Evolutionary conservation across 2,113 vertebrate species (phyloP).

Genomic region (Oostethus manadensis): DNA sequence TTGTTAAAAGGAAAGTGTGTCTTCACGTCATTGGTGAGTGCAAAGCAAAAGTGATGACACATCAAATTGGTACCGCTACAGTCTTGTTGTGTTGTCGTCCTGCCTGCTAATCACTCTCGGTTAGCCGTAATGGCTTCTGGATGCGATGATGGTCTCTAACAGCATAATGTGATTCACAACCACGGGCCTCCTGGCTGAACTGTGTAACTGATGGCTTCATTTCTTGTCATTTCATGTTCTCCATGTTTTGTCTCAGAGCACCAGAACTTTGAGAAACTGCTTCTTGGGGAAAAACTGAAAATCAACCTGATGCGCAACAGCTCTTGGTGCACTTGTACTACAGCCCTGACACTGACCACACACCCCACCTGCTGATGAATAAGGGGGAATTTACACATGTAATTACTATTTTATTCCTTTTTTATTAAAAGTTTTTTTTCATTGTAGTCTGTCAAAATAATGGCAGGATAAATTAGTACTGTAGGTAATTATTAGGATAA

Average conservation of each 20-base stretch:
- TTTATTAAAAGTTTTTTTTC: background rate
- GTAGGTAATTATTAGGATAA: no score
- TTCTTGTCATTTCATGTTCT: conserved; percentile 4
- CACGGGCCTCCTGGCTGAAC: conserved; percentile 1
- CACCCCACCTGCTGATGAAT: conserved; percentile 52
- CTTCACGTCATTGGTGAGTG: conserved; percentile 72
- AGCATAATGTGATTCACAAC: conserved; percentile 39
- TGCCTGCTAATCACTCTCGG: conserved; percentile 5
- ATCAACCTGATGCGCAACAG: conserved; percentile 69
- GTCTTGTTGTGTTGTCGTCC: background rate
- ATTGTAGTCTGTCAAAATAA: background rate
- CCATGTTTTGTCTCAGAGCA: conserved; percentile 52
- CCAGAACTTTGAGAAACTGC: conserved; percentile 42
- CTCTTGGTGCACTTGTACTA: conserved; percentile 60
- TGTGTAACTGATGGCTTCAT: conserved; percentile 13
- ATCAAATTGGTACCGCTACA: background rate
- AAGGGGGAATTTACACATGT: conserved; percentile 59
- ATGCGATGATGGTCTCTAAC: conserved; percentile 41
- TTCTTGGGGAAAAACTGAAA: conserved; percentile 53
- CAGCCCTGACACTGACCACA: conserved; percentile 23
- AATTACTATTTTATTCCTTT: conserved; percentile 9
- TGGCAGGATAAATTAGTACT: background rate
- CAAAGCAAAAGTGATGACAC: conserved; percentile 5
- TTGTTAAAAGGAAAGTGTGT: conserved; percentile 62
- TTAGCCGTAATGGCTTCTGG: conserved; percentile 39